Evolutionary conservation across 2,888 invertebrate species (phyloP), one percentile per base, ranked within the genome.

Genomic region (Drosophila demipolita): DNA sequence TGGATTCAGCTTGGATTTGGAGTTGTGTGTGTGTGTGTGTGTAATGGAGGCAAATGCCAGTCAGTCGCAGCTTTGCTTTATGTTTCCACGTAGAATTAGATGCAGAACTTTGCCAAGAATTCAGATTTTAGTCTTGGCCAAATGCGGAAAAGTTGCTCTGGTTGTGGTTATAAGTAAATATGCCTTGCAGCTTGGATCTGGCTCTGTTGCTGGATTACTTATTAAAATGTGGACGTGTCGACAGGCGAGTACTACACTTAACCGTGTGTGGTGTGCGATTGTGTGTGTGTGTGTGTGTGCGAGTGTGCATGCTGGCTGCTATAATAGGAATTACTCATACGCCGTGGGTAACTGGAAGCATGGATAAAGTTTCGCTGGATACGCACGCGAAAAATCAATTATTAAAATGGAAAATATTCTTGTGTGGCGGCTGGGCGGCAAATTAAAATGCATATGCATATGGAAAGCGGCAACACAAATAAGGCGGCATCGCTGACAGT

Each of bases 311-410:
- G 54, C 64, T 32, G 63, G 35, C 63, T 68, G 72, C 72, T 68
- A 66, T 74, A 59, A 67, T 64, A 12, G 67, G 66, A 57, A 70
- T 80, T 78, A 78, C 80, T 75, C 82, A 84, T 84, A 86, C 82
- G 86, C 67, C 55, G 59, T 66, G 76, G 57, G 72, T 65, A 38
- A 45, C 65, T 12, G 40, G 40, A 20, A 5, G 32, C 45, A 23
- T 40, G 69, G 50, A 50, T 62, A 69, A 73, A 71, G 72, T 77
- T 72, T 66, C 57, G 67, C 60, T 60, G 52, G 61, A 61, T 74
- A 82, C 85, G 85, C 87, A 85, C 85, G 87, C 85, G 82, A 85
- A 83, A 85, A 85, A 87, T 85, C 85, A 85, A 85, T 85, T 85
- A 85, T 85, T 87, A 77, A 85, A 87, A 85, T 85, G 85, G 81